Base-by-base conservation (phyloP, 2,113 vertebrate genomes). In the Craseonycteris thonglongyai region DNA sequence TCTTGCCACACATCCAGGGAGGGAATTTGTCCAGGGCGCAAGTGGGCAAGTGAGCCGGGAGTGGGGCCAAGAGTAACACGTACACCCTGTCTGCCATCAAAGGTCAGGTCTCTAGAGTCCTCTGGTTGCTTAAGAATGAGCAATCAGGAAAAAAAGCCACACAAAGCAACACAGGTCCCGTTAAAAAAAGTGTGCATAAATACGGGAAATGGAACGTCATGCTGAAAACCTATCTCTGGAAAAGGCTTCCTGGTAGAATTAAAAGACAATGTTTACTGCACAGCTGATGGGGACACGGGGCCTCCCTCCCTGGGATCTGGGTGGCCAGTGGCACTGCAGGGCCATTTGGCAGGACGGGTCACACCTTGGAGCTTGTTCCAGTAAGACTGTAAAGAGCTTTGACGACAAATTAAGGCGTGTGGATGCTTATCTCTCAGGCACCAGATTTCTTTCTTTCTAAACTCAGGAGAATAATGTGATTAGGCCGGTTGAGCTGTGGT, bases 321-420 rank as follows among this genome's bases (percentile, higher is more conserved):
- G 22, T 12, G 1, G 33, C 26, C 0, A 0, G 40, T 63, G 38
- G 13, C 0, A 0, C 18, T 11, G 21, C 4, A 1, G 0, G 7
- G 56, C 63, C 47, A 13, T 30, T 54, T 45, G 38, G 49, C 22
- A 40, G 85, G 40, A n/a, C 2, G 49, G 35, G 30, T 26, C 75
- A 12, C 3, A 0, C 9, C 7, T 18, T 59, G 28, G 82, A 51
- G 45, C 21, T 22, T 30, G 28, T n/a, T 49, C 7, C 12, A 33
- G 24, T 16, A 26, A 47, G 68, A 19, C 0, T 7, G 35, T 3
- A 8, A 84, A 42, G 56, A 66, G 35, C 33, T 81, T 61, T 40
- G 82, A 49, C 24, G 72, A 68, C 1, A 40, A 30, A 84, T 56
- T 61, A 75, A 65, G 19, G n/a, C 51, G 42, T 13, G 33, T 61